Percentiles rank a stretch among this genome's conserved stretches.
Conservation (phyloP, 2,113 vertebrate genomes). For the Petroica traversi region DNA sequence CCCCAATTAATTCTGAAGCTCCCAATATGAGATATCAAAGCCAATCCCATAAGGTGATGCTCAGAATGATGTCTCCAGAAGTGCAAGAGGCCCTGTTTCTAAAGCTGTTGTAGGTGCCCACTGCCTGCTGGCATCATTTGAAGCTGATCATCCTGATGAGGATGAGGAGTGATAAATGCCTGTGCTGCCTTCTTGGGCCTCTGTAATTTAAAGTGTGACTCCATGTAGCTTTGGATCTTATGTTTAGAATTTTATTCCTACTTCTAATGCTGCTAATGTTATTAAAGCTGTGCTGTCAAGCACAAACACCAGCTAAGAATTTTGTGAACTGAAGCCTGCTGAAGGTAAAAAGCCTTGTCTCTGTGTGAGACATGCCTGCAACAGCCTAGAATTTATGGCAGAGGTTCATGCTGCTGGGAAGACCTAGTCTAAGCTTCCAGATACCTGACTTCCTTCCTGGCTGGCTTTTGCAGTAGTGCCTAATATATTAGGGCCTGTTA, state of each 20-base stretch:
- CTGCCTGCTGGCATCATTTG: background rate
- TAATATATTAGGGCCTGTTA: background rate
- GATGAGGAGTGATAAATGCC: background rate
- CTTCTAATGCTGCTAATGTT: background rate
- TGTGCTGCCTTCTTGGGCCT: background rate
- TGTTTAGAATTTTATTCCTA: background rate
- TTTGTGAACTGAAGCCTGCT: background rate
- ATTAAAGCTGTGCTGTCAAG: background rate
- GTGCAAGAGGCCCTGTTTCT: background rate
- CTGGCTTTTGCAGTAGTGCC: background rate
- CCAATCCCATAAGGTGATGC: rapidly evolving
- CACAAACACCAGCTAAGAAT: background rate
- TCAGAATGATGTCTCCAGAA: background rate
- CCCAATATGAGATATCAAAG: background rate
- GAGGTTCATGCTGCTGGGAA: background rate
- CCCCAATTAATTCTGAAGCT: background rate
- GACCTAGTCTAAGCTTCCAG: background rate
- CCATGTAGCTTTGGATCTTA: background rate
- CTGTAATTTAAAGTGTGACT: background rate
- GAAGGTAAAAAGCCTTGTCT: background rate
- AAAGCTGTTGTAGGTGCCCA: background rate
- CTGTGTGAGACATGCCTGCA: background rate
- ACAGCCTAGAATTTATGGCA: background rate
- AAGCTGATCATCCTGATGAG: background rate
- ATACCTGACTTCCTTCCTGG: background rate